Conservation (phyloP, 2,797 vertebrate species). For the Pachyuromys duprasi region DNA sequence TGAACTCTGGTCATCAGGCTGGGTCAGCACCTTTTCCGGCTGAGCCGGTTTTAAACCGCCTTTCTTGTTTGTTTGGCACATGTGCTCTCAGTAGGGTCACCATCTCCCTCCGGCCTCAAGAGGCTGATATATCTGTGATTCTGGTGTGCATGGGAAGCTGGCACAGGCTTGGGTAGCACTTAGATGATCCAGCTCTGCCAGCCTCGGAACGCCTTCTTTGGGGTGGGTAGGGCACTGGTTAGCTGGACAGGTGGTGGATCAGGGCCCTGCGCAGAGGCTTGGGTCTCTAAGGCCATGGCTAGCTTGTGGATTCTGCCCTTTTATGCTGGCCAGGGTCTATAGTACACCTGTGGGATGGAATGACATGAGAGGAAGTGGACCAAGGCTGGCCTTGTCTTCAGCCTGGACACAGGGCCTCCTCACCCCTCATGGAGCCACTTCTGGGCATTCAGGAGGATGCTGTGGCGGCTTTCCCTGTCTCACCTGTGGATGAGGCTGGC, state of each 20-base stretch:
- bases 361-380: slow-evolving; percentile 4
- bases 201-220: background rate
- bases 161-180: background rate
- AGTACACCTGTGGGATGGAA: background rate
- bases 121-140: background rate
- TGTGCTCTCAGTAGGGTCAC: background rate
- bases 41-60: background rate
- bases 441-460: background rate
- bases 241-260: background rate
- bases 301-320: background rate
- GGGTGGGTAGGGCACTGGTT: background rate
- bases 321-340: background rate
- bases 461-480: background rate
- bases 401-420: background rate
- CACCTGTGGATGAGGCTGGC: background rate
- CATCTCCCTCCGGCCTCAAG: background rate
- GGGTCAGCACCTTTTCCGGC: background rate
- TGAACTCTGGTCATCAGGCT: too few species aligned
- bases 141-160: background rate
- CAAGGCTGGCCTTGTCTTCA: background rate
- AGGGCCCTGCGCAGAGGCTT: background rate
- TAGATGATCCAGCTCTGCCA: background rate
- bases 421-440: background rate
- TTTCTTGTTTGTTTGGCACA: background rate
- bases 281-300: background rate